Base-by-base conservation (phyloP, 2,888 invertebrate species). In the Mellilla xanthometata region DNA sequence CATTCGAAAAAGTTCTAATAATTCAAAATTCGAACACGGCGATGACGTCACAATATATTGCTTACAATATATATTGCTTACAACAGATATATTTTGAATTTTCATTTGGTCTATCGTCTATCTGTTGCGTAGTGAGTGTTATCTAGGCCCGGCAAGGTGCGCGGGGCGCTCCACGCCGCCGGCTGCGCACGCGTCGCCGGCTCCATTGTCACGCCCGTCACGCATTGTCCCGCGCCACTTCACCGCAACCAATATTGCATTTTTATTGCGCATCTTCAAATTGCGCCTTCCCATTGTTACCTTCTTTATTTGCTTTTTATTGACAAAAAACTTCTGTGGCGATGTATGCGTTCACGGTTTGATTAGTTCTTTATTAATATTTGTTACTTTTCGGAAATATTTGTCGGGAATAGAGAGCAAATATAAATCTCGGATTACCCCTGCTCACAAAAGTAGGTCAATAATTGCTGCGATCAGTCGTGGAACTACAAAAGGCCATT, bases 201-300 rank as follows among this genome's bases (percentile, higher is more conserved):
- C 58, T 72, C 80, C 66, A 82, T 86, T 86, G 81, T 83, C 72
- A 71, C 73, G 67, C 77, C 60, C 78, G 81, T 80, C 82, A 82
- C 84, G 84, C 72, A 72, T 78, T 74, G 73, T 63, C 58, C 65
- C 60, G 65, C 62, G 58, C 72, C 72, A 68, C 68, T 73, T 72
- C 71, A 65, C 73, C 70, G 65, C 74, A 70, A 70, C 64, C 81
- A 71, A 83, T 85, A 88, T 84, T 84, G 76, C 83, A 73, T 83
- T 84, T 86, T 87, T 82, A 87, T 88, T 84, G 79, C 85, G 76
- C 84, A 83, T 86, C 88, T 85, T 87, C 82, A 83, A 76, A 80
- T 44, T 38, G 44, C 28, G 44, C 39, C 30, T 35, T 35, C 26
- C 77, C 76, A 75, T 86, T 87, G 83, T 86, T 82, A 76, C 68